Evolutionary conservation across 2,797 vertebrate species (phyloP).

Genomic region (Alauda arvensis): DNA sequence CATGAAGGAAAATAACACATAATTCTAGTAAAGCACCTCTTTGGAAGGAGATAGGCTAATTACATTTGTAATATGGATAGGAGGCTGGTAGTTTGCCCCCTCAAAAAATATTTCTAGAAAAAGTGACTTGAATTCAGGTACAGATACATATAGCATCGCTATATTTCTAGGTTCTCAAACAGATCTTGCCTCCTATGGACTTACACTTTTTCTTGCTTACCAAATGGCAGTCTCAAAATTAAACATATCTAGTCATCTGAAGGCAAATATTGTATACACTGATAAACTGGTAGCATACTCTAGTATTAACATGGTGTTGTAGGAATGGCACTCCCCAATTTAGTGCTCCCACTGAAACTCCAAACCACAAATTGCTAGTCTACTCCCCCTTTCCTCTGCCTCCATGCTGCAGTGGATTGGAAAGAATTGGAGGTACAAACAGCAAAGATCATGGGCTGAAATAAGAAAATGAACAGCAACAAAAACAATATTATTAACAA

Average conservation of each 20-base stretch:
- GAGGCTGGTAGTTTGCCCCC: neutral
- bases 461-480: neutral
- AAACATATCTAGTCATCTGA: neutral
- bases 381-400: neutral
- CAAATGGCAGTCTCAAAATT: neutral
- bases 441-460: neutral
- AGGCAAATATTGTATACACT: neutral
- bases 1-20: neutral
- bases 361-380: too few relatives aligned
- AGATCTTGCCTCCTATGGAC: neutral
- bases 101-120: neutral
- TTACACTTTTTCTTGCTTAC: neutral
- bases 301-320: neutral
- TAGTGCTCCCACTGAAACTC: neutral
- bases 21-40: neutral
- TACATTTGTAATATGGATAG: neutral
- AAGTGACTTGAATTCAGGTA: neutral
- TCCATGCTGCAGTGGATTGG: neutral
- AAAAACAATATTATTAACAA: neutral
- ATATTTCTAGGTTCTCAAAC: neutral
- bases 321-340: neutral
- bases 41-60: neutral
- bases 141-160: neutral
- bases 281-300: neutral
- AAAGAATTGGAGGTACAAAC: neutral